Conservation (phyloP, 1,140 invertebrate genomes). For the Ceratina japonica region DNA sequence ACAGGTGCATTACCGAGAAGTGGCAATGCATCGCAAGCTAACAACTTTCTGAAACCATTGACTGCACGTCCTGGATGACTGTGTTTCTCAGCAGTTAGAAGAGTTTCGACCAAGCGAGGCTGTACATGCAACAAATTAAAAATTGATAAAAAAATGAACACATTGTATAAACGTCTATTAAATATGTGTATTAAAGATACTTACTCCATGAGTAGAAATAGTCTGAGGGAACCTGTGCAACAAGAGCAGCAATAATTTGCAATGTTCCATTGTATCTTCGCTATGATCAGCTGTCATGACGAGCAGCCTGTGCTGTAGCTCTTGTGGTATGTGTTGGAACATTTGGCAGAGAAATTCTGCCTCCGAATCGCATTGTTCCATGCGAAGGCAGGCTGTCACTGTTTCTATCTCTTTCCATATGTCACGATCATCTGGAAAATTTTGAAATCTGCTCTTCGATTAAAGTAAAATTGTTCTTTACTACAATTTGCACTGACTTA, state of each 20-base stretch:
- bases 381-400: constrained; percentile 87
- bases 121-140: constrained; percentile 67
- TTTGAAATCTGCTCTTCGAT: constrained; percentile 78
- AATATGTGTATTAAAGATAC: constrained; percentile 42
- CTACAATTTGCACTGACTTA: constrained; percentile 67
- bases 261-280: constrained; percentile 93
- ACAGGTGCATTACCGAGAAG: constrained; percentile 83
- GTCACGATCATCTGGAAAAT: constrained; percentile 82
- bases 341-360: constrained; percentile 82
- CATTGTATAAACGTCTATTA: background rate
- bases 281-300: constrained; percentile 91
- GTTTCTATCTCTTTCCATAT: constrained; percentile 90
- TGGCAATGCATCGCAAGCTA: constrained; percentile 88
- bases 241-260: constrained; percentile 87
- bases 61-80: constrained; percentile 82
- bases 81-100: constrained; percentile 88
- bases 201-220: constrained; percentile 87
- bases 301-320: constrained; percentile 88
- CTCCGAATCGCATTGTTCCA: constrained; percentile 80
- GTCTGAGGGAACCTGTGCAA: constrained; percentile 90
- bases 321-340: constrained; percentile 85
- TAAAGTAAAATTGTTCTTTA: constrained; percentile 23
- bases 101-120: constrained; percentile 86
- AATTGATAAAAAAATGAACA: background rate
- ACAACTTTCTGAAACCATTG: constrained; percentile 86